Conservation (phyloP, 2,113 vertebrate genomes). For the Rostratula benghalensis region DNA sequence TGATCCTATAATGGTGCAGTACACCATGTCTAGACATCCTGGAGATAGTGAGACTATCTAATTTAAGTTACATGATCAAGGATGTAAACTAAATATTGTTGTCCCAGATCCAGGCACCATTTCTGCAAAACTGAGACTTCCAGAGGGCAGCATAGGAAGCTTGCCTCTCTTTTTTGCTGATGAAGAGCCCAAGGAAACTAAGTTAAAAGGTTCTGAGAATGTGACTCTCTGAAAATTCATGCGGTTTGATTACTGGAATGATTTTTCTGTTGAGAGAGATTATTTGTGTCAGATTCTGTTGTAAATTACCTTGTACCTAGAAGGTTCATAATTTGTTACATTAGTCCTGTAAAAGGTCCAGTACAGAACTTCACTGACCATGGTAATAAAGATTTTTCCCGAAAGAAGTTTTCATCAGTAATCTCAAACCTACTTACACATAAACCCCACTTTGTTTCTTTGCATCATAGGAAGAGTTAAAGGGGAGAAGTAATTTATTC, state of each 20-base stretch:
- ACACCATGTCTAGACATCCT: not conserved
- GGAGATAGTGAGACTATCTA: not conserved
- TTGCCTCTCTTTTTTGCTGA: not conserved
- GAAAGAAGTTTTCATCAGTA: not conserved
- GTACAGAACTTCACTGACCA: not conserved
- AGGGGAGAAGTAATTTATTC: not conserved
- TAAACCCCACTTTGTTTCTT: not conserved
- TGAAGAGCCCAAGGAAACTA: not conserved
- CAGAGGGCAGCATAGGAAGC: not conserved
- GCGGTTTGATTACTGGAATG: not conserved
- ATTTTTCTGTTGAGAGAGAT: not conserved
- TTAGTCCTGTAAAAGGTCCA: not conserved
- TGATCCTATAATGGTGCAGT: not conserved
- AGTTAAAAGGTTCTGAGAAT: not conserved
- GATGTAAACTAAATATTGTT: not conserved
- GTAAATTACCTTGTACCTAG: not conserved
- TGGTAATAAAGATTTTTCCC: not conserved
- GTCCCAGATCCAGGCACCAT: not conserved
- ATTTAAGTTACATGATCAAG: not conserved
- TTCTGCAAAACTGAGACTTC: not conserved
- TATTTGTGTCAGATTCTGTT: not conserved
- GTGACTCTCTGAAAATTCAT: not conserved
- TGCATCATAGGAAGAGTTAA: not conserved
- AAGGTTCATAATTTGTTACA: not conserved
- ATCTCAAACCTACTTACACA: not conserved